These are phyloP conservation scores for Agriopis leucophaearia DNA, from an alignment of 2,888 invertebrate genomes.

Conservation along the genomic window DNA sequence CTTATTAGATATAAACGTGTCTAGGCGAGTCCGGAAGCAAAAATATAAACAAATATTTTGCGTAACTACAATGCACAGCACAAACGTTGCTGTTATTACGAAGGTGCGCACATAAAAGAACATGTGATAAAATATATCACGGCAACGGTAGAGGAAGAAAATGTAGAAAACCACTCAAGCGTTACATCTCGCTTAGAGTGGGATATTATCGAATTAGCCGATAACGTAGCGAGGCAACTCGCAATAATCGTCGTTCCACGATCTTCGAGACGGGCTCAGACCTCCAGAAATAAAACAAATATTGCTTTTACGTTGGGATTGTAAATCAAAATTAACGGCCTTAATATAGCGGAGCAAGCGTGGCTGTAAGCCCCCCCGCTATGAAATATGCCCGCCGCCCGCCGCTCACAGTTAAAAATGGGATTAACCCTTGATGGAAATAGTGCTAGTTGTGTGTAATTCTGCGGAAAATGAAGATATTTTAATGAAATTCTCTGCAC, in stretches of 20 bases:
- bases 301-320: slow-evolving; percentile 85
- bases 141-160: slow-evolving; percentile 41
- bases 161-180: slow-evolving; percentile 66
- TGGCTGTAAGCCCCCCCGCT: slow-evolving; percentile 82
- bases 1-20: slow-evolving; percentile 69
- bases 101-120: slow-evolving; percentile 47
- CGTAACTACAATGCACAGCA: slow-evolving; percentile 37
- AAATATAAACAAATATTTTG: slow-evolving; percentile 56
- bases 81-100: slow-evolving; percentile 47
- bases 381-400: slow-evolving; percentile 84
- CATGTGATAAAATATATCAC: slow-evolving; percentile 48
- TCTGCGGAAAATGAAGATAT: slow-evolving; percentile 64
- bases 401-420: slow-evolving; percentile 85
- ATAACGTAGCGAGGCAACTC: slow-evolving; percentile 67
- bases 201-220: slow-evolving; percentile 79
- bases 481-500: slow-evolving; percentile 65
- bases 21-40: slow-evolving; percentile 53
- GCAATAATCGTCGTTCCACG: slow-evolving; percentile 73
- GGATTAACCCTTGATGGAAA: slow-evolving; percentile 85
- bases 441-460: slow-evolving; percentile 80
- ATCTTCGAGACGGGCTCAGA: slow-evolving; percentile 73
- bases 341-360: slow-evolving; percentile 83
- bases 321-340: slow-evolving; percentile 87
- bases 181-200: slow-evolving; percentile 67
- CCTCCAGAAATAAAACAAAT: slow-evolving; percentile 84